Percentiles rank a stretch among this genome's conserved stretches.
Conservation (phyloP, 2,113 vertebrate genomes). For the Saguinus midas region DNA sequence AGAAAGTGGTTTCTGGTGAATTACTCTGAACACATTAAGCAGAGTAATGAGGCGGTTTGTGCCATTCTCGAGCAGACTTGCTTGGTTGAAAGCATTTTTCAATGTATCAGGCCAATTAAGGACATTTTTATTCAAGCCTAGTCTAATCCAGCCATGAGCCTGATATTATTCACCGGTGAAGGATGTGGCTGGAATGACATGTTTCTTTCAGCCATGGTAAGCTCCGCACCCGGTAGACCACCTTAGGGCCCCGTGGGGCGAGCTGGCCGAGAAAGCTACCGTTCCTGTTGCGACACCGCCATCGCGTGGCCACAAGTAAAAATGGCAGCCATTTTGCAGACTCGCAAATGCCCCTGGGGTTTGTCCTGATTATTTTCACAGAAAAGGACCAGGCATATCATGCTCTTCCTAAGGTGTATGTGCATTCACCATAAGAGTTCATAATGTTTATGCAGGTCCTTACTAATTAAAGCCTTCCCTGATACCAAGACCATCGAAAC, state of each 20-base stretch:
- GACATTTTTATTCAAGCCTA: background rate
- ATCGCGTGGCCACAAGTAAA: background rate
- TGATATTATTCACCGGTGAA: background rate
- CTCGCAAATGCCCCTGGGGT: background rate
- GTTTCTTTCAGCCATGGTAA: background rate
- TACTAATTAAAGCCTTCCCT: background rate
- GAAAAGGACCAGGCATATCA: fast-evolving
- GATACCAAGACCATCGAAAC: background rate
- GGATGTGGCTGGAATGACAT: background rate
- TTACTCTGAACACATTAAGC: background rate
- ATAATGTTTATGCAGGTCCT: background rate
- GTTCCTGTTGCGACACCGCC: constrained; percentile 42
- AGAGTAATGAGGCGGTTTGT: background rate
- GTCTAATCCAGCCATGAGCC: background rate
- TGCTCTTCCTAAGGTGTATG: background rate
- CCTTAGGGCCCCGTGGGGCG: fast-evolving
- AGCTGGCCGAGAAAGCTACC: fast-evolving
- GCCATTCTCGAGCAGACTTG: background rate
- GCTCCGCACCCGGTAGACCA: background rate
- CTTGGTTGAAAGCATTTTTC: constrained; percentile 8
- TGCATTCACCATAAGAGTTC: background rate
- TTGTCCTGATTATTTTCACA: background rate
- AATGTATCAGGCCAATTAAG: background rate
- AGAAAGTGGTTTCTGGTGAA: constrained; percentile 7
- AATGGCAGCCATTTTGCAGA: background rate